Evolutionary conservation across 2,113 vertebrate genomes (phyloP), one percentile per base, ranked within the genome.

Genomic region (Macroglossus sobrinus): DNA sequence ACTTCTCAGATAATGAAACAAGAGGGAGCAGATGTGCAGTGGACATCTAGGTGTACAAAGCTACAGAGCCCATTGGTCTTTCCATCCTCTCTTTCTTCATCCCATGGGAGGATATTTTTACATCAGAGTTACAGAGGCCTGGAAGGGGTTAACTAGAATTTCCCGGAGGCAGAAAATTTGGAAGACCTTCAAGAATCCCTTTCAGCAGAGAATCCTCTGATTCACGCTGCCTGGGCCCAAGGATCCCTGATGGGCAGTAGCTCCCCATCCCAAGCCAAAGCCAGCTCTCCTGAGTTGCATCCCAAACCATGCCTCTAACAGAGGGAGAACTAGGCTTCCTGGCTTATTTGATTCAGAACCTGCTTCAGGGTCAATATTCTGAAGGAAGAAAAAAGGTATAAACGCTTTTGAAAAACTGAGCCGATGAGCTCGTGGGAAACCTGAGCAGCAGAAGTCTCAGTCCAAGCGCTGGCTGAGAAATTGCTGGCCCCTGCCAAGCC

Each of bases 391-490:
- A 59, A 74, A 87, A 84, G 43, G 79, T 86, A 76, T 30, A 69
- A 76, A 40, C 3, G 30, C 61, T 18, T 66, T 28, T 63, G 81
- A 59, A 71, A 91, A 7, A 64, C 78, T 0, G 91, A 75, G 93
- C 84, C 47, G 68, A 33, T 30, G n/a, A 66, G 47, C 84, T 30
- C 68, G 43, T 81, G 88, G 96, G 97, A 97, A 97, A 98, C 80
- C 1, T 63, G 95, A 97, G 97, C 84, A n/a, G 63, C 93, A 97
- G 84, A 93, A 96, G 72, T 38, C 68, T 89, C 64, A 63, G 95
- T 94, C 97, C 61, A 75, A 96, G 33, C 1, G 45, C 90, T 97
- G 98, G 98, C 98, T 96, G 98, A 97, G 97, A 97, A 97, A 91
- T 0, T 0, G n/a, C 50, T 0, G 0, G 74, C 0, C 72, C 0